Percentiles rank a stretch among this genome's conserved stretches.
phyloP scores from a whole-genome alignment of 2,888 invertebrate species.

The Emesis russula region DNA sequence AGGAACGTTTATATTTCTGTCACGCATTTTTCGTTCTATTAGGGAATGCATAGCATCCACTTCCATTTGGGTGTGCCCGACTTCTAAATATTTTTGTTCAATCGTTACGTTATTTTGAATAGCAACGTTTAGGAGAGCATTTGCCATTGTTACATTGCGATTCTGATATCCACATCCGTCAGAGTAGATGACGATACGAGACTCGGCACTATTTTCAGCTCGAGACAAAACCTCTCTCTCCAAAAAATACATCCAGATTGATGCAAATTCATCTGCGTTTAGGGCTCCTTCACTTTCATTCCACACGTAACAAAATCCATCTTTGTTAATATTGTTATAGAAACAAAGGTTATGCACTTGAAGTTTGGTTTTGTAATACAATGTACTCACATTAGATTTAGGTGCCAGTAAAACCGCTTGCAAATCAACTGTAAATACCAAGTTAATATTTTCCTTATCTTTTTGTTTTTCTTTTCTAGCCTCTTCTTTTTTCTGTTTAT shows the following conservation, averaged over 20 bases:
- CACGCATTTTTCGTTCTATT: constrained; percentile 2
- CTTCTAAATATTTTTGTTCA: constrained; percentile 33
- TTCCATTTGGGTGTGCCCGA: constrained; percentile 33
- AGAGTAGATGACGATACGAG: no score
- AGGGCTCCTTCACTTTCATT: constrained; percentile 13
- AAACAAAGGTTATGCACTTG: constrained; percentile 29
- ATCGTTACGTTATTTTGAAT: constrained; percentile 2
- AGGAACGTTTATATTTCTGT: constrained; percentile 1
- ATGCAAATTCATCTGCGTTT: constrained; percentile 16
- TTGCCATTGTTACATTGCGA: neutral
- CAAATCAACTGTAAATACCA: neutral
- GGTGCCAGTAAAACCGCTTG: neutral
- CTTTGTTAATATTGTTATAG: constrained; percentile 9
- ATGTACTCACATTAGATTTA: neutral
- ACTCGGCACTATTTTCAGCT: neutral
- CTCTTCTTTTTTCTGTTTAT: neutral
- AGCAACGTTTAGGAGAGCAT: constrained; percentile 5
- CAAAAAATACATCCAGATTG: constrained; percentile 17
- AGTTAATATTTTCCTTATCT: neutral
- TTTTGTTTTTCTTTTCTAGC: neutral
- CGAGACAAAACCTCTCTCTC: constrained; percentile 5
- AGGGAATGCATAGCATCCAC: constrained; percentile 24
- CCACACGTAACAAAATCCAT: constrained; percentile 1
- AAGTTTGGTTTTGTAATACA: constrained; percentile 26
- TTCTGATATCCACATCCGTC: neutral